Percentiles rank a stretch among this genome's conserved stretches.
These are phyloP conservation scores for Drosophila ananassae DNA, from an alignment of 1,140 invertebrate genomes.

Conservation along the genomic window DNA sequence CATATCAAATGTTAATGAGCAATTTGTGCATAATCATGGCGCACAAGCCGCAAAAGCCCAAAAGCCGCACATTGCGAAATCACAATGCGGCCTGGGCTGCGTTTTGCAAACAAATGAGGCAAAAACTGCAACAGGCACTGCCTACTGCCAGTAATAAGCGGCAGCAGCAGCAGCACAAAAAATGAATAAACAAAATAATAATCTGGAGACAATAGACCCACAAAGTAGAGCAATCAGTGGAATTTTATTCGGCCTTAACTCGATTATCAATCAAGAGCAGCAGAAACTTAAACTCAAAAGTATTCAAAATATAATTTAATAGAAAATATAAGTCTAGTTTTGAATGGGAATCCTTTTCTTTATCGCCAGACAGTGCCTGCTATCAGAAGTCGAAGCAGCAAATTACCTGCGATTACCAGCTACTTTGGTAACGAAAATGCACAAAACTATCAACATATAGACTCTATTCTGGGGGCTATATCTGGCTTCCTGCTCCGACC, in stretches of 20 bases:
- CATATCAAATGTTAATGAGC: conserved; percentile 62
- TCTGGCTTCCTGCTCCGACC: conserved; percentile 22
- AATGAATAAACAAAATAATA: conserved; percentile 13
- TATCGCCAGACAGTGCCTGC: not conserved
- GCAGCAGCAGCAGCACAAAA: not conserved
- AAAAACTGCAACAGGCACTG: not conserved
- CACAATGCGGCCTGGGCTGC: conserved; percentile 18
- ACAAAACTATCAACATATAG: not conserved
- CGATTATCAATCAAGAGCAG: not conserved
- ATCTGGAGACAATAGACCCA: not conserved
- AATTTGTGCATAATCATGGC: conserved; percentile 64
- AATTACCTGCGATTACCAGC: conserved; percentile 1
- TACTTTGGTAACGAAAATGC: not conserved
- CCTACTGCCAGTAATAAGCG: not conserved
- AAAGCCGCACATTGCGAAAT: conserved; percentile 48
- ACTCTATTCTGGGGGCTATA: not conserved
- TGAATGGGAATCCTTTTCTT: conserved; percentile 13
- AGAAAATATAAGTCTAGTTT: not conserved
- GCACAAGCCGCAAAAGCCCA: conserved; percentile 46
- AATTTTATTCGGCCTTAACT: not conserved
- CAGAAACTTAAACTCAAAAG: too few relatives aligned
- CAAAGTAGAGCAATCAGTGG: too few relatives aligned
- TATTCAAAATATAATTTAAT: too few relatives aligned
- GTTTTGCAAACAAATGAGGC: conserved; percentile 3
- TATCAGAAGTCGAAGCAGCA: conserved; percentile 26